These are phyloP conservation scores for Trachelus stipa DNA, from an alignment of 2,888 invertebrate species.

Conservation along the genomic window DNA sequence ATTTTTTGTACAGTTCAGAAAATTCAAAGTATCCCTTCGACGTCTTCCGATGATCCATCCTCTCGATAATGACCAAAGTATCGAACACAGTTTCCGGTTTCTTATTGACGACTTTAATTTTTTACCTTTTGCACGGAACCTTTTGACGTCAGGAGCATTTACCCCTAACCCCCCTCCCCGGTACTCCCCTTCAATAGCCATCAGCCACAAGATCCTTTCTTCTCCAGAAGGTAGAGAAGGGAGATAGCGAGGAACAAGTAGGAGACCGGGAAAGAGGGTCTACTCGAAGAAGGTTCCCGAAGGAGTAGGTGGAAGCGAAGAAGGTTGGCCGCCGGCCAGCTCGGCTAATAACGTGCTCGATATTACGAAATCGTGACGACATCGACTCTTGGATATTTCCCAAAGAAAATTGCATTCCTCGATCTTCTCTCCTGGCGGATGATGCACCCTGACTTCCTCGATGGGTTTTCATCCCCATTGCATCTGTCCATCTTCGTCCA, in stretches of 20 bases:
- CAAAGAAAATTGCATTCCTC: conserved; percentile 31
- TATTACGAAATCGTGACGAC: conserved; percentile 45
- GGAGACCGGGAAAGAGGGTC: neutral
- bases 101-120: too few relatives aligned
- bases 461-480: too few relatives aligned
- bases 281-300: conserved; percentile 3
- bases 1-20: too few relatives aligned
- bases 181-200: too few relatives aligned
- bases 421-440: neutral
- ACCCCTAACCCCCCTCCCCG: accelerated
- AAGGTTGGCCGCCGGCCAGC: conserved; percentile 44
- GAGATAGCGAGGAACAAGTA: neutral
- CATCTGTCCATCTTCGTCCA: too few relatives aligned
- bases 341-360: conserved; percentile 44
- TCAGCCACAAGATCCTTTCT: neutral
- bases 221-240: neutral
- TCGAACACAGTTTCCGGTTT: too few relatives aligned
- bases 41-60: too few relatives aligned
- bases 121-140: too few relatives aligned
- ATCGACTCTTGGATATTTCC: conserved; percentile 24
- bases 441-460: neutral
- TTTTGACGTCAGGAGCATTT: too few relatives aligned
- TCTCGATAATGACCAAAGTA: too few relatives aligned
- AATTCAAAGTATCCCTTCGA: too few relatives aligned
- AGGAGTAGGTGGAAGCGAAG: conserved; percentile 22